phyloP scores from a whole-genome alignment of 1,140 invertebrate species.

The Drosophila cardini region DNA sequence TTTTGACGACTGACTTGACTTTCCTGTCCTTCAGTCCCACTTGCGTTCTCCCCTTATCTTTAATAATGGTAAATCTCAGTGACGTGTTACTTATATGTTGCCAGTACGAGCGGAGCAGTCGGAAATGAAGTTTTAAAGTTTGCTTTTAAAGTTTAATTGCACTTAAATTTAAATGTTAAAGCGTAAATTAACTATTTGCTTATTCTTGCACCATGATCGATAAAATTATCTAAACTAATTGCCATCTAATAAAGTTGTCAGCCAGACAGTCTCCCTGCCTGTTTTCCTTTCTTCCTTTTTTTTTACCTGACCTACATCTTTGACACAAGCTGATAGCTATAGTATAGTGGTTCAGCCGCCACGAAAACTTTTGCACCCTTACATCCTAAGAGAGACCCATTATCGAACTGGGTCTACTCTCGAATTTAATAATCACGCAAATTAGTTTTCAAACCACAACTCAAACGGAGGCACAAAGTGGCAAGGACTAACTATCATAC shows the following conservation, averaged over 20 bases:
- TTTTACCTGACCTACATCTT: slow-evolving; percentile 48
- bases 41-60: slow-evolving; percentile 17
- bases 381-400: neutral
- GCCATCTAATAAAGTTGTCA: slow-evolving; percentile 69
- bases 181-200: slow-evolving; percentile 47
- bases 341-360: neutral
- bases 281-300: neutral
- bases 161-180: slow-evolving; percentile 17
- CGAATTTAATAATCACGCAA: slow-evolving; percentile 80
- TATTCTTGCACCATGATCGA: slow-evolving; percentile 38
- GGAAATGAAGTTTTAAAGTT: slow-evolving; percentile 51
- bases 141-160: slow-evolving; percentile 11
- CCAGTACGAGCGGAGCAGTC: neutral
- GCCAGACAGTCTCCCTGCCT: neutral
- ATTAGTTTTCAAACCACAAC: slow-evolving; percentile 80
- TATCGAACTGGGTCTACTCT: slow-evolving; percentile 28
- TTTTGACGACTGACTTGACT: slow-evolving; percentile 38
- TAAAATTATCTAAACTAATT: slow-evolving; percentile 60
- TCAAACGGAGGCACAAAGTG: slow-evolving; percentile 46
- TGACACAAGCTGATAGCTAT: slow-evolving; percentile 35
- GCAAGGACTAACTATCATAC: slow-evolving; percentile 22
- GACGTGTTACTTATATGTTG: slow-evolving; percentile 65
- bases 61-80: slow-evolving; percentile 62
- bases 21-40: neutral
- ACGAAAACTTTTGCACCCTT: slow-evolving; percentile 40